phyloP scores from a whole-genome alignment of 2,888 invertebrate genomes.

The Hanleya hanleyi region DNA sequence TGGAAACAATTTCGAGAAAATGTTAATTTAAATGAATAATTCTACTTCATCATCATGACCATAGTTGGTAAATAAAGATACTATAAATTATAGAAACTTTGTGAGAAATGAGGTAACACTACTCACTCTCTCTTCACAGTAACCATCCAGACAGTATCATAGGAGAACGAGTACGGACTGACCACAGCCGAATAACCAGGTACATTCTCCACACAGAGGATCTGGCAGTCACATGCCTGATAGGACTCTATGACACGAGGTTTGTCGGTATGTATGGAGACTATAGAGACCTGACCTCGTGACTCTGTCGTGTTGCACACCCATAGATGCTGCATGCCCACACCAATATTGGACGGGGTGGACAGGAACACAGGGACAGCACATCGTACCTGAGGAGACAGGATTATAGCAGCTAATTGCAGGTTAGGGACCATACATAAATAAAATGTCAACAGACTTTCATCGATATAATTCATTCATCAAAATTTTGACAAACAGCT shows the following conservation, averaged over 20 bases:
- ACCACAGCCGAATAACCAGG: slow-evolving; percentile 48
- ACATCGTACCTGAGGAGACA: slow-evolving; percentile 61
- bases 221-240: slow-evolving; percentile 54
- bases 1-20: too few species aligned
- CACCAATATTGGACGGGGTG: slow-evolving; percentile 76
- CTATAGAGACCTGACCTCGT: slow-evolving; percentile 79
- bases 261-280: slow-evolving; percentile 76
- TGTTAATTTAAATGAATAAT: too few species aligned
- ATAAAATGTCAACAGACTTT: too few species aligned
- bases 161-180: slow-evolving; percentile 47
- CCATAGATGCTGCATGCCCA: slow-evolving; percentile 88
- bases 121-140: slow-evolving; percentile 84
- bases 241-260: slow-evolving; percentile 68
- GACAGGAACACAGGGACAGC: slow-evolving; percentile 65
- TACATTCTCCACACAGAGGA: slow-evolving; percentile 61
- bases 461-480: too few species aligned
- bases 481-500: too few species aligned
- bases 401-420: too few species aligned
- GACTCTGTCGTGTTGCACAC: slow-evolving; percentile 87
- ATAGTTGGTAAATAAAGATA: too few species aligned
- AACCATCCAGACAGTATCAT: slow-evolving; percentile 88
- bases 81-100: too few species aligned
- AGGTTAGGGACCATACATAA: too few species aligned
- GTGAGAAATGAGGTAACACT: too few species aligned
- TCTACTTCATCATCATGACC: too few species aligned